Evolutionary conservation across 37 sponge, comb jelly and placozoan species (phyloP), one percentile per base, ranked within the genome.

Genomic region (Crambe crambe): DNA sequence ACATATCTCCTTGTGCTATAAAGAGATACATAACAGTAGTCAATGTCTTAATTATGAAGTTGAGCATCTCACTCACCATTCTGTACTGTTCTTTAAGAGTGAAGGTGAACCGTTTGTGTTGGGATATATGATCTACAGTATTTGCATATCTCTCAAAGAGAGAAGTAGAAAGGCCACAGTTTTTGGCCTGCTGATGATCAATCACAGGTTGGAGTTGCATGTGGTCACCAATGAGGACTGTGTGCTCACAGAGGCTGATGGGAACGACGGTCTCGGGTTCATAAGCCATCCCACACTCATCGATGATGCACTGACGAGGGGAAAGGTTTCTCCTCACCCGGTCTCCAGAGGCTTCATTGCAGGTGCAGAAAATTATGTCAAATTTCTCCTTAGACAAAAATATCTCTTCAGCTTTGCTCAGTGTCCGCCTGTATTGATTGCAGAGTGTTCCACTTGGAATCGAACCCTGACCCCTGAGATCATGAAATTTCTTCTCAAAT

Each of bases 261-360:
- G 92, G 88, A 70, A 67, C 76, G 42, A 92, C 76, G 26, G 76
- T 77, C 65, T 92, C 92, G 59, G 92, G 92, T 44, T 92, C 92
- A 43, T 58, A 57, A 20, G 89, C 92, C 92, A 92, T 92, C 26
- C 73, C 92, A 84, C 86, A 47, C 47, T 92, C 92, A 87, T 92
- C 92, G 71, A 92, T 76, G 43, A 92, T 92, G 56, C 80, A 79
- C 42, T 87, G 85, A 36, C 68, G 27, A n/a, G 75, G 86, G 3
- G 37, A 17, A 4, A 85, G 66, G 30, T 21, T 76, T 15, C 10
- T 47, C 42, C n/a, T 35, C 1, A 90, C 66, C 17, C 86, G 80
- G 0, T 54, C 15, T 47, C 89, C 83, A 32, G 80, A 58, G 39
- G 84, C 83, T 68, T 91, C 92, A 80, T 80, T 91, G 57, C 88